Evolutionary conservation across 2,113 vertebrate genomes (phyloP).

Genomic region (human): GRCh38 chr20:45782501-45783000

Average conservation of each 20-base stretch:
- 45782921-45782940: not conserved
- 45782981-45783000: not conserved
- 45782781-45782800: not conserved
- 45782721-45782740: not conserved
- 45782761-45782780: not conserved
- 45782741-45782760: not conserved
- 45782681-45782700: not conserved
- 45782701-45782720: not conserved
- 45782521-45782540: no score
- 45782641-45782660: no score
- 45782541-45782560: no score
- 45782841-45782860: not conserved
- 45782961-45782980: not conserved
- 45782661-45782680: no score
- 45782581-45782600: no score
- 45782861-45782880: not conserved
- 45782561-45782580: no score
- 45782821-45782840: not conserved
- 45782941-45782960: not conserved
- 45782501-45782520: no score
- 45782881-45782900: not conserved
- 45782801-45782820: not conserved
- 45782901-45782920: not conserved
- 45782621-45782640: no score
- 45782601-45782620: no score